Base-by-base conservation (phyloP, 1,140 invertebrate genomes). In the Paraescarpia echinospica region DNA sequence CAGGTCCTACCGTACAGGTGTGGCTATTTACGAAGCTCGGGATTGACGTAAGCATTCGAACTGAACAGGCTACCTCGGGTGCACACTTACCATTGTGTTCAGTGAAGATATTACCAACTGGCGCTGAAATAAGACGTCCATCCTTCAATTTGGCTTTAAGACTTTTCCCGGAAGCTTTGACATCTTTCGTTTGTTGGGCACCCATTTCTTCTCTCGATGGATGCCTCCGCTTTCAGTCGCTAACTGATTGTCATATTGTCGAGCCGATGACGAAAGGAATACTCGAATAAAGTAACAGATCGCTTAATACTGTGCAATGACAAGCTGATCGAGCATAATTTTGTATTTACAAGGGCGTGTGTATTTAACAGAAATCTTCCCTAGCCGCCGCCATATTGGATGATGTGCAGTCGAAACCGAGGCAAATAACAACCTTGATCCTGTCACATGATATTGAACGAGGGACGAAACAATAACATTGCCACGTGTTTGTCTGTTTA, bases 191-290 rank as follows among this genome's bases (percentile, higher is more conserved):
- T 77, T 77, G 59, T 31, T 77, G 59, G 59, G 59, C 59, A 77
- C 59, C 59, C 59, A 77, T 77, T 77, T 77, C 59, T 77, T 77
- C 59, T 77, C 59, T 77, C 59, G 59, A 77, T 77, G 59, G 59
- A 77, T 77, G 59, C 59, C 59, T 77, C 59, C 4, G 18, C 59
- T 77, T 77, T 77, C 59, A 77, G 59, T 77, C 22, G 59, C 59
- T 77, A 77, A 77, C 59, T 77, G 59, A 14, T 77, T 22, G 59
- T 77, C 59, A 77, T 77, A 77, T 77, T 77, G 59, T 77, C 59
- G 59, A 27, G 22, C 59, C 59, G 59, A 77, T 77, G 59, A 77
- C 59, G 22, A 77, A 77, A 77, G 59, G 59, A 77, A 27, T 77
- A 77, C 14, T 77, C 12, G 59, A 77, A 77, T 77, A 77, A 27